These are phyloP conservation scores for Dusona sp. DNA, from an alignment of 2,888 invertebrate genomes.

Conservation along the genomic window DNA sequence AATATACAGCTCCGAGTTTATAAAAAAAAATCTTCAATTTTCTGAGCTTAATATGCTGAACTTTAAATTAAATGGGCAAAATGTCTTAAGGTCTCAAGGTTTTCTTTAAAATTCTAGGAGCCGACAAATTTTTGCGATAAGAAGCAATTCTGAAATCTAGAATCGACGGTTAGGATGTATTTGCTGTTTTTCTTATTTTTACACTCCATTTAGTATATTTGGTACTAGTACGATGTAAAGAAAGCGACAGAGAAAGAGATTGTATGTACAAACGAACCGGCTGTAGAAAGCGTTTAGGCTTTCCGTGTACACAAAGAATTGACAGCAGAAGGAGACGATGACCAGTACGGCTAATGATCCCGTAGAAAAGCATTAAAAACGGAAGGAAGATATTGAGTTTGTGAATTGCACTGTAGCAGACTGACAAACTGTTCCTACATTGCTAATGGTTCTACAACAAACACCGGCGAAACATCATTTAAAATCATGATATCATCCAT, in stretches of 20 bases:
- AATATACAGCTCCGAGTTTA: too few relatives aligned
- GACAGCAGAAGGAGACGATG: slow-evolving; percentile 29
- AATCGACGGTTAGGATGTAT: neutral
- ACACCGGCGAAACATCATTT: slow-evolving; percentile 76
- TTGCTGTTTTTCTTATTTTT: slow-evolving; percentile 36
- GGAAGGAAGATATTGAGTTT: slow-evolving; percentile 38
- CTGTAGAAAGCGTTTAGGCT: slow-evolving; percentile 64
- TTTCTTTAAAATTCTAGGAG: neutral
- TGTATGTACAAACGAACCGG: slow-evolving; percentile 35
- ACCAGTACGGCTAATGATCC: slow-evolving; percentile 64
- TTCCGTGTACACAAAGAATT: slow-evolving; percentile 48
- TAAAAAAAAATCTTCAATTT: too few relatives aligned
- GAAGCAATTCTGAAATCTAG: slow-evolving; percentile 26
- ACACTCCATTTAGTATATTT: slow-evolving; percentile 20
- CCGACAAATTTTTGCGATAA: neutral
- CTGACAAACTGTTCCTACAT: slow-evolving; percentile 53
- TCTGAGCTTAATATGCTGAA: too few relatives aligned
- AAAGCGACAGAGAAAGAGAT: slow-evolving; percentile 37
- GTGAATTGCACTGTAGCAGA: slow-evolving; percentile 38
- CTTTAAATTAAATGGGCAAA: neutral
- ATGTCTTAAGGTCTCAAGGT: neutral
- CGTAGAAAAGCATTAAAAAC: slow-evolving; percentile 25
- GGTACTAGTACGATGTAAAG: neutral
- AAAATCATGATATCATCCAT: slow-evolving; percentile 79
- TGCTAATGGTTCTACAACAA: slow-evolving; percentile 80